phyloP scores from a whole-genome alignment of 2,113 vertebrate species.

The Megaptera novaeangliae region DNA sequence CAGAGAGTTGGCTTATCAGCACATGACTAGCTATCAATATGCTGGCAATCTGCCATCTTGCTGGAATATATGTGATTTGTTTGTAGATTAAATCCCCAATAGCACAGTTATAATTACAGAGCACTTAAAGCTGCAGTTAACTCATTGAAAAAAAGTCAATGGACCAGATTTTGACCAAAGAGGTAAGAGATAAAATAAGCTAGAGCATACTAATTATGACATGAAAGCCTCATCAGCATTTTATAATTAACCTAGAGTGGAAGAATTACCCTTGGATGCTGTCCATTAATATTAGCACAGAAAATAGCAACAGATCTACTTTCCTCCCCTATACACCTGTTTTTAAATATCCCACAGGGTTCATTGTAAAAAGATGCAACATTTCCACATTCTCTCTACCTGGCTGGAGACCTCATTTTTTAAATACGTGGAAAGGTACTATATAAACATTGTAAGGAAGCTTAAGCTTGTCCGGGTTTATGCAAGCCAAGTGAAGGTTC shows the following conservation, averaged over 20 bases:
- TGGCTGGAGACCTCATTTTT: background rate
- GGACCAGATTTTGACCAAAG: background rate
- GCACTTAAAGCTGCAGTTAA: constrained; percentile 25
- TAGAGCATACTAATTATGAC: constrained; percentile 22
- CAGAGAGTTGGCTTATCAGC: background rate
- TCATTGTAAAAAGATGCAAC: background rate
- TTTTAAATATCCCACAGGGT: constrained; percentile 6
- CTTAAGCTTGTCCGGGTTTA: background rate
- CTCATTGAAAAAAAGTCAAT: background rate
- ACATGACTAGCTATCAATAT: background rate
- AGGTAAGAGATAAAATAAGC: background rate
- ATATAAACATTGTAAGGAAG: background rate
- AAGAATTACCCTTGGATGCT: constrained; percentile 26
- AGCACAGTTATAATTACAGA: constrained; percentile 34
- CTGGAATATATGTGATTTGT: background rate
- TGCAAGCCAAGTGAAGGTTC: background rate
- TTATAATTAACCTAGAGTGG: constrained; percentile 24
- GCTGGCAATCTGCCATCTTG: background rate
- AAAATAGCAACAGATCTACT: background rate
- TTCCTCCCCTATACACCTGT: background rate
- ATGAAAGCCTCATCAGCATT: constrained; percentile 35
- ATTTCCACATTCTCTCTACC: background rate
- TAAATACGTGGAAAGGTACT: background rate
- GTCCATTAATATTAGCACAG: background rate
- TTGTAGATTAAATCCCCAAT: constrained; percentile 22